Evolutionary conservation across 2,797 vertebrate genomes (phyloP), one percentile per base, ranked within the genome.

Genomic region (Vireo griseus): DNA sequence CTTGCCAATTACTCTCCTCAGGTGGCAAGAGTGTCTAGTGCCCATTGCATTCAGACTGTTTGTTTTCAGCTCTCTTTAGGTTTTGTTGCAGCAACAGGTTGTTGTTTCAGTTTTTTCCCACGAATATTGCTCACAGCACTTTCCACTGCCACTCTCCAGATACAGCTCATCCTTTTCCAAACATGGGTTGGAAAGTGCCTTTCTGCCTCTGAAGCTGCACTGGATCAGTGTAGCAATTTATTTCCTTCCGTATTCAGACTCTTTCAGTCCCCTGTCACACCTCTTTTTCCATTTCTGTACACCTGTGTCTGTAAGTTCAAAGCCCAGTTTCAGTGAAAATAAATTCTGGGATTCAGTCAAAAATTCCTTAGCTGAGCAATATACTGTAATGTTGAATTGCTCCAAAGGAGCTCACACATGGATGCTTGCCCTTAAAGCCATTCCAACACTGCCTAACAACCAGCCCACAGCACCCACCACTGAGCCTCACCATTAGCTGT

Each of bases 71-170:
- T 65, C 47, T 31, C 40, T 89, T 80, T 65, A 74, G 84, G 84
- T 94, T 93, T 84, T 95, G 93, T 96, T 96, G 82, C 51, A 80
- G 82, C 93, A 94, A 95, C 73, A 96, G 94, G 90, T 88, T 68
- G 83, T 80, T 90, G 58, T 77, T 76, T n/a, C 24, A 12, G 0
- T 5, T 88, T 88, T 96, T 92, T 92, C 83, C 72, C 94, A 86
- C 5, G 63, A 94, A 74, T 72, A 73, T 65, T 18, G 21, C 33
- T 81, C 61, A 74, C 26, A 74, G 78, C 58, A 92, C 89, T 95
- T 95, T 68, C 88, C 83, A 69, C n/a, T 62, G 51, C 39, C 39
- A 72, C 29, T 21, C 58, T 74, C 28, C 65, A 92, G 44, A 72
- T 35, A 39, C 11, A 87, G 75, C 7, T 47, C 95, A 80, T 86